These are phyloP conservation scores for Aporrectodea caliginosa DNA, from an alignment of 1,140 invertebrate genomes.

Conservation along the genomic window DNA sequence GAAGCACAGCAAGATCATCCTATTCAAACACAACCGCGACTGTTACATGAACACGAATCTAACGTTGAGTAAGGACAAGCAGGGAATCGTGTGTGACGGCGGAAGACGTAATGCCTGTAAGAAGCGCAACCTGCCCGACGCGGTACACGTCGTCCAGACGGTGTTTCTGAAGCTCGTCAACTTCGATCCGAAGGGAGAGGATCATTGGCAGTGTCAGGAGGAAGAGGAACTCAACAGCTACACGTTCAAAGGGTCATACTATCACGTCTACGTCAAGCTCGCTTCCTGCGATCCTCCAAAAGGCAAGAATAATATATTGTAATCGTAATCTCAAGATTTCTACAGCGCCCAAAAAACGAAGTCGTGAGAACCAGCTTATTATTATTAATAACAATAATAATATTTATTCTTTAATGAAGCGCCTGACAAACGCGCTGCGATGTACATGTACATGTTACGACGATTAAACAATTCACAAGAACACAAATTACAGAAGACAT, in stretches of 20 bases:
- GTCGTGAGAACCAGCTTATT: no score
- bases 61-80: constrained; percentile 23
- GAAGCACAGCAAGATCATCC: constrained; percentile 7
- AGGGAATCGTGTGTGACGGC: constrained; percentile 26
- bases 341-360: no score
- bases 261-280: constrained; percentile 31
- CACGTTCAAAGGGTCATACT: constrained; percentile 26
- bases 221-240: constrained; percentile 14
- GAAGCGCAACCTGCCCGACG: constrained; percentile 14
- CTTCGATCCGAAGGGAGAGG: constrained; percentile 14
- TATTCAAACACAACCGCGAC: constrained; percentile 9
- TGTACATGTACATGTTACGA: no score
- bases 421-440: no score
- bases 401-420: no score
- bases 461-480: no score
- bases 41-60: constrained; percentile 19
- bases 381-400: no score
- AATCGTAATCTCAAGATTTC: no score
- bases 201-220: constrained; percentile 6
- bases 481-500: no score
- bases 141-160: constrained; percentile 10
- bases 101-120: constrained; percentile 23
- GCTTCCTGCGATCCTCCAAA: constrained; percentile 6
- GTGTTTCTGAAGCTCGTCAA: constrained; percentile 24
- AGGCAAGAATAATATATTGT: no score